A percentile compares a stretch with the other conserved stretches of the same genome.
These are phyloP conservation scores for Theodoxus fluviatilis DNA, from an alignment of 2,888 invertebrate genomes.

Conservation along the genomic window DNA sequence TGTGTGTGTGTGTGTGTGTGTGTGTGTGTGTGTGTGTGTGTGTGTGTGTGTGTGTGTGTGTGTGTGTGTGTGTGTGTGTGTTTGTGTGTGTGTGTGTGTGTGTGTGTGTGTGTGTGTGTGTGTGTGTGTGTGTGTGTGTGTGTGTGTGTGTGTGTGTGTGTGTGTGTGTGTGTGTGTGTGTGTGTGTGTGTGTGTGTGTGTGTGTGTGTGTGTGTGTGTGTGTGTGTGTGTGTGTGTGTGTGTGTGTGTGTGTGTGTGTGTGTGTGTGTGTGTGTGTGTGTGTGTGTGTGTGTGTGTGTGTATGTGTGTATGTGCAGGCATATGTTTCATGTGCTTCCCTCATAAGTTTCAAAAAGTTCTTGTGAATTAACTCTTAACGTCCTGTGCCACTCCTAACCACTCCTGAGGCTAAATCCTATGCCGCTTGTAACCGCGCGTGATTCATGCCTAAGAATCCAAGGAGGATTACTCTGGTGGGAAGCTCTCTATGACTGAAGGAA, in stretches of 20 bases:
- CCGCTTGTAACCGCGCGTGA: too few relatives aligned
- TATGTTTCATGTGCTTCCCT: background rate
- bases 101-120: conserved; percentile 33
- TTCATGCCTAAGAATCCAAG: too few relatives aligned
- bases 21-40: conserved; percentile 31
- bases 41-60: conserved; percentile 32
- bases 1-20: conserved; percentile 32
- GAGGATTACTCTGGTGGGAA: too few relatives aligned
- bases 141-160: conserved; percentile 29
- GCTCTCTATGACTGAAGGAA: too few relatives aligned
- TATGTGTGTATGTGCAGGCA: background rate
- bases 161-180: conserved; percentile 26
- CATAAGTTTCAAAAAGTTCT: too few relatives aligned
- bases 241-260: conserved; percentile 14
- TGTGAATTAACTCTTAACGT: too few relatives aligned
- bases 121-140: conserved; percentile 31
- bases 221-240: conserved; percentile 21
- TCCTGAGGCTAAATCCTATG: too few relatives aligned
- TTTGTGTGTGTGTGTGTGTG: conserved; percentile 22
- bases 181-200: conserved; percentile 27
- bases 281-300: conserved; percentile 3
- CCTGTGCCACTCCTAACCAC: too few relatives aligned
- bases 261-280: conserved; percentile 8
- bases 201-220: conserved; percentile 25
- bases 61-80: conserved; percentile 26